phyloP scores from a whole-genome alignment of 2,888 invertebrate genomes.

The Brachyptera putata region DNA sequence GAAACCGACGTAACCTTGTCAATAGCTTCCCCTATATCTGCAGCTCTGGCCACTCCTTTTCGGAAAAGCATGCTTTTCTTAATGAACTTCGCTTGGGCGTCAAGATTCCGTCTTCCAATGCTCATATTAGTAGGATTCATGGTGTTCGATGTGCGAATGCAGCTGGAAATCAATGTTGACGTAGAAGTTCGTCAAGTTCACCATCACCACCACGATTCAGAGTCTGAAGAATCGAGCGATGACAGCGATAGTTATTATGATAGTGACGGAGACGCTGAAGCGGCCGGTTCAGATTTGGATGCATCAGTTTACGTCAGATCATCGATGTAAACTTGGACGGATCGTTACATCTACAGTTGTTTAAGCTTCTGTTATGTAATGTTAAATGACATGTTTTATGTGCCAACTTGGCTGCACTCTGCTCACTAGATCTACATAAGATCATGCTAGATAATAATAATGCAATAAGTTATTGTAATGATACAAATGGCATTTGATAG shows the following conservation, averaged over 20 bases:
- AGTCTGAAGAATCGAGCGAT: neutral
- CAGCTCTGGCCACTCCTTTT: slow-evolving; percentile 28
- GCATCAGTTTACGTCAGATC: slow-evolving; percentile 20
- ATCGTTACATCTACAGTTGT: neutral
- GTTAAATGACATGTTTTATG: too few relatives aligned
- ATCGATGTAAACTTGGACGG: neutral
- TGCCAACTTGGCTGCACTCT: too few relatives aligned
- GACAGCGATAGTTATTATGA: too few relatives aligned
- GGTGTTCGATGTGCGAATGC: slow-evolving; percentile 62
- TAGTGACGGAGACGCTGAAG: too few relatives aligned
- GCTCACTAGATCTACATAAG: too few relatives aligned
- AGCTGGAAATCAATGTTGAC: slow-evolving; percentile 62
- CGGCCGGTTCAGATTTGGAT: too few relatives aligned
- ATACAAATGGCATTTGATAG: too few relatives aligned
- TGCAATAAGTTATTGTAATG: too few relatives aligned
- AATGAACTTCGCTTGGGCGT: slow-evolving; percentile 67
- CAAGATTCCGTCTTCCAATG: slow-evolving; percentile 61
- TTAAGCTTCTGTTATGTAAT: neutral
- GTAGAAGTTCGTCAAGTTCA: slow-evolving; percentile 22
- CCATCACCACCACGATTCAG: neutral
- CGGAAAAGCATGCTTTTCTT: slow-evolving; percentile 58
- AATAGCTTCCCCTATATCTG: slow-evolving; percentile 24
- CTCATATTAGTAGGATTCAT: slow-evolving; percentile 62
- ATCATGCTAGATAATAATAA: too few relatives aligned
- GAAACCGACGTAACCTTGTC: neutral